These are phyloP conservation scores for Erythrolamprus reginae DNA, from an alignment of 2,113 vertebrate species.

Conservation along the genomic window DNA sequence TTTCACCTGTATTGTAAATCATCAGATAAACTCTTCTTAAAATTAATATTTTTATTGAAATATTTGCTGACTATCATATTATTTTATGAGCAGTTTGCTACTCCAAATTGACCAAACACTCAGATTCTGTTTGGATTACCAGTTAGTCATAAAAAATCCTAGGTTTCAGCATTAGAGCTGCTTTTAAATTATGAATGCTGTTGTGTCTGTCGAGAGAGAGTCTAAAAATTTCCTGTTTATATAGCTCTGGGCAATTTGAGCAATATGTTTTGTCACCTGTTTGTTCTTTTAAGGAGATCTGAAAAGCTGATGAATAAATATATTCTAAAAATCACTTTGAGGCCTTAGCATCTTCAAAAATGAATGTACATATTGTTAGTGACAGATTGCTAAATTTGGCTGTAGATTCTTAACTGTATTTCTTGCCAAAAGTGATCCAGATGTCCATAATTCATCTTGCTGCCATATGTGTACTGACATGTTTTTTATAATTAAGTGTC, in stretches of 20 bases:
- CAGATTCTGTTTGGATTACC: neutral
- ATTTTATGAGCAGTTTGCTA: neutral
- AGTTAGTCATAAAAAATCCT: constrained; percentile 15
- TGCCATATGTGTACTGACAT: constrained; percentile 78
- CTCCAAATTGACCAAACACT: neutral
- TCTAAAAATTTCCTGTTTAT: constrained; percentile 65
- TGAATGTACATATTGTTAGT: constrained; percentile 78
- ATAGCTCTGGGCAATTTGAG: constrained; percentile 66
- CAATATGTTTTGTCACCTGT: constrained; percentile 71
- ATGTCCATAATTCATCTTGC: constrained; percentile 81
- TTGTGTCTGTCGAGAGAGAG: constrained; percentile 45
- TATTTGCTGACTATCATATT: neutral
- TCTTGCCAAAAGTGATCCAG: constrained; percentile 82
- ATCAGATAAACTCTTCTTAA: neutral
- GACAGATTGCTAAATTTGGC: constrained; percentile 80
- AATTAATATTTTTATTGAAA: neutral
- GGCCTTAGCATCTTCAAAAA: constrained; percentile 68
- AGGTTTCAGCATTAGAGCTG: constrained; percentile 30
- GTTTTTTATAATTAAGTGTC: constrained; percentile 79
- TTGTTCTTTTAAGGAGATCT: constrained; percentile 62
- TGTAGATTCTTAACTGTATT: constrained; percentile 71
- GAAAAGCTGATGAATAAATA: constrained; percentile 69
- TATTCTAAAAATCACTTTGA: constrained; percentile 71
- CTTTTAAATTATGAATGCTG: constrained; percentile 41
- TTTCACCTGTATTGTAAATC: neutral